Conservation (phyloP, 1,140 invertebrate genomes). For the Trypoxylus dichotomus region DNA sequence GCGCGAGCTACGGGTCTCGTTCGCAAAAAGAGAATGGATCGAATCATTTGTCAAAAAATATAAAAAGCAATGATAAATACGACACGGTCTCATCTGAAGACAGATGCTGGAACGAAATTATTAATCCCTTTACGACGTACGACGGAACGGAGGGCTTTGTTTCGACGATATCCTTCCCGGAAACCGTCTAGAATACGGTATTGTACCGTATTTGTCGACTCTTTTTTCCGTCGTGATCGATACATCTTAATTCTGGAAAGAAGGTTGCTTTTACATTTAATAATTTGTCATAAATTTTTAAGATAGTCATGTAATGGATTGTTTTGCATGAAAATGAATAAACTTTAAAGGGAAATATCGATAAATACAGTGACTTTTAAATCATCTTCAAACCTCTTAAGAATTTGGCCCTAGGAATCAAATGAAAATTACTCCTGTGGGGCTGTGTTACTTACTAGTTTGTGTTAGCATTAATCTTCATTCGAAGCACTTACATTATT, state of each 20-base stretch:
- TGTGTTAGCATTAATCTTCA: no score
- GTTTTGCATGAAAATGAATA: no score
- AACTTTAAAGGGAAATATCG: no score
- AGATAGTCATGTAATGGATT: neutral
- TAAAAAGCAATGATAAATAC: neutral
- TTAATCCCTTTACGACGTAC: neutral
- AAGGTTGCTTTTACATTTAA: neutral
- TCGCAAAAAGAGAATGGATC: neutral
- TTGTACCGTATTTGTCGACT: neutral
- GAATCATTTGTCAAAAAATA: neutral
- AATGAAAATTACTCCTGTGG: no score
- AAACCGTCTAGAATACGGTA: neutral
- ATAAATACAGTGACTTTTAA: no score
- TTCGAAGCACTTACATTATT: no score
- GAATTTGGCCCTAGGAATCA: no score
- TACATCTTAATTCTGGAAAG: neutral
- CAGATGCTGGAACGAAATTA: neutral
- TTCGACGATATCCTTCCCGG: neutral
- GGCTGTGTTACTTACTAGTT: no score
- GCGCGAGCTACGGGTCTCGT: neutral
- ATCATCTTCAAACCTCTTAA: no score
- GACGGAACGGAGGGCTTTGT: neutral
- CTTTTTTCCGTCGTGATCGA: neutral
- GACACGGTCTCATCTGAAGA: slow-evolving; percentile 1
- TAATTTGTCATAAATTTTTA: neutral